A percentile compares a stretch with the other conserved stretches of the same genome.
Conservation (phyloP, 2,888 invertebrate genomes). For the Dromius quadrimaculatus region DNA sequence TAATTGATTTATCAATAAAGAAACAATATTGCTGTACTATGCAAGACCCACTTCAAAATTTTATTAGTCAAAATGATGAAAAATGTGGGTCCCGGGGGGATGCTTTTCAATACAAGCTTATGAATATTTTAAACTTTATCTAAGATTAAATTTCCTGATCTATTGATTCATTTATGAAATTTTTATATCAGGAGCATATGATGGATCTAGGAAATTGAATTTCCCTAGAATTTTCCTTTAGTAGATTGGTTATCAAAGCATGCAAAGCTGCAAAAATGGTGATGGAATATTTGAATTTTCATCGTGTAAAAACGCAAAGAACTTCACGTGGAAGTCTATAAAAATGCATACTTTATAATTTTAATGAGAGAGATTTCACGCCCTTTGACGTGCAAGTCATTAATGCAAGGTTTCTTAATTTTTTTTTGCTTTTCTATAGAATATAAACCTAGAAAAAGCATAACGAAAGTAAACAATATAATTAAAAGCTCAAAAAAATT, state of each 20-base stretch:
- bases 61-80: too few species aligned
- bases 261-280: conserved; percentile 8
- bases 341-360: conserved; percentile 11
- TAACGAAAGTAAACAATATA: too few species aligned
- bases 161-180: conserved; percentile 31
- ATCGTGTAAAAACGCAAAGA: conserved; percentile 12
- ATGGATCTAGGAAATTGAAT: conserved; percentile 10
- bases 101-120: too few species aligned
- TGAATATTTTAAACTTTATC: too few species aligned
- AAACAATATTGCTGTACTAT: too few species aligned
- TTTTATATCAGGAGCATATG: conserved; percentile 20
- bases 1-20: too few species aligned
- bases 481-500: too few species aligned
- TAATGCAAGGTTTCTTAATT: conserved; percentile 4
- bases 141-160: conserved; percentile 10
- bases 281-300: conserved; percentile 33
- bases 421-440: background rate
- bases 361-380: conserved; percentile 5
- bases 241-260: conserved; percentile 7
- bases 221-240: conserved; percentile 19
- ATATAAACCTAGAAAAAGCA: too few species aligned
- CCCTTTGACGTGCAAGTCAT: conserved; percentile 1
- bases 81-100: too few species aligned
- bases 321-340: background rate
- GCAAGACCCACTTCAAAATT: too few species aligned